These are phyloP conservation scores for Altica lythri DNA, from an alignment of 2,888 invertebrate genomes.

Conservation along the genomic window DNA sequence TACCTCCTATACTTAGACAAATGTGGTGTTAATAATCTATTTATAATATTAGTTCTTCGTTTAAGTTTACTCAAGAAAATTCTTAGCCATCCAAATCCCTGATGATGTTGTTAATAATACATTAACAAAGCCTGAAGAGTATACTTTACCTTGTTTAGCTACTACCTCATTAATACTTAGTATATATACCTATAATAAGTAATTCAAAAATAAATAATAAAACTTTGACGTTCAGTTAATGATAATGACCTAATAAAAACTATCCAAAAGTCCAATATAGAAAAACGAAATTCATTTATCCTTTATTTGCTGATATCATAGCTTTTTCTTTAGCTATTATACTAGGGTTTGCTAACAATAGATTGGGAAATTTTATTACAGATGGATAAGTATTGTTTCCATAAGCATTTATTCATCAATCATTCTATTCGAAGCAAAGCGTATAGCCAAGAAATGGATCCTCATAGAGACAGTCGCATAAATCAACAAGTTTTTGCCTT, in stretches of 20 bases:
- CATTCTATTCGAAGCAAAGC: background rate
- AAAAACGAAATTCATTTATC: slow-evolving; percentile 1
- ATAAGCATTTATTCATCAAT: slow-evolving; percentile 1
- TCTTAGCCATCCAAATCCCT: too few relatives aligned
- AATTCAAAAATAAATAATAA: too few relatives aligned
- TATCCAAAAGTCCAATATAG: background rate
- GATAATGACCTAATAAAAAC: background rate
- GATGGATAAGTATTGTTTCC: slow-evolving; percentile 3
- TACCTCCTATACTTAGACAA: too few relatives aligned
- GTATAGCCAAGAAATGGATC: background rate
- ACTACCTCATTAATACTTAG: too few relatives aligned
- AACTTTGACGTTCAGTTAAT: too few relatives aligned
- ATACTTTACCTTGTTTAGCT: too few relatives aligned
- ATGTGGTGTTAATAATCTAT: too few relatives aligned
- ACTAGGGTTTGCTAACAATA: background rate
- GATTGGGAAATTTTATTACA: background rate
- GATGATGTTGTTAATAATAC: too few relatives aligned
- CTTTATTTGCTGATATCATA: slow-evolving; percentile 1
- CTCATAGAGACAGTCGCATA: background rate
- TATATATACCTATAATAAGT: too few relatives aligned
- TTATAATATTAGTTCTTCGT: too few relatives aligned
- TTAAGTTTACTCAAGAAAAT: too few relatives aligned
- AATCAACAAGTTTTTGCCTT: slow-evolving; percentile 3
- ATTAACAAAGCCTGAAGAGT: too few relatives aligned
- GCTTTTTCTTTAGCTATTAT: background rate